These are phyloP conservation scores for Cyphomyrus plagiostoma DNA, from an alignment of 2,113 vertebrate genomes.

Conservation along the genomic window DNA sequence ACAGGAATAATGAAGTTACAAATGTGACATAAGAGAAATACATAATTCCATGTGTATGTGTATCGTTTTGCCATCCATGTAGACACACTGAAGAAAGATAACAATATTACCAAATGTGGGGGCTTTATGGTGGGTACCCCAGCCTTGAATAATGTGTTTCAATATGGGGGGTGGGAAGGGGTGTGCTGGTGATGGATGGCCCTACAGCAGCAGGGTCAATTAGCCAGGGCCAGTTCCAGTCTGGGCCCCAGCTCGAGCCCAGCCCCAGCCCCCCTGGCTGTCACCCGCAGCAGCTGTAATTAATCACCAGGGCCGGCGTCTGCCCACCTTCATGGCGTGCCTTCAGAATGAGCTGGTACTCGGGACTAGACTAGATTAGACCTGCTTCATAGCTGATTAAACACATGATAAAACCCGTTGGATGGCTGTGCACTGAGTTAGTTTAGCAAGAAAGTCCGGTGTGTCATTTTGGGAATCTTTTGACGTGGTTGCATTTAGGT, in stretches of 20 bases:
- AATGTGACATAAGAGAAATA: background rate
- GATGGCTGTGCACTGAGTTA: background rate
- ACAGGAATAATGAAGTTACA: background rate
- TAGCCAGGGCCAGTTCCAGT: constrained; percentile 56
- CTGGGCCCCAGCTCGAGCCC: constrained; percentile 45
- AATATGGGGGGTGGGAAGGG: constrained; percentile 31
- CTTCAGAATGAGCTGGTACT: constrained; percentile 42
- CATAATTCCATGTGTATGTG: background rate
- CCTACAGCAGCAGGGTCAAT: constrained; percentile 68
- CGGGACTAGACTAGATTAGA: constrained; percentile 46
- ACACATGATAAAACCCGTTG: constrained; percentile 4
- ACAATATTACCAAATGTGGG: constrained; percentile 28
- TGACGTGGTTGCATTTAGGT: background rate
- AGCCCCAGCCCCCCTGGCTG: constrained; percentile 49
- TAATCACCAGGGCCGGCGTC: constrained; percentile 55
- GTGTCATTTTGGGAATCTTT: background rate
- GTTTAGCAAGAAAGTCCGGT: background rate
- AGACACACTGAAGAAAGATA: constrained; percentile 44
- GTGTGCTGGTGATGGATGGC: constrained; percentile 63
- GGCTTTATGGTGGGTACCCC: constrained; percentile 51
- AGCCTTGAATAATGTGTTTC: constrained; percentile 60
- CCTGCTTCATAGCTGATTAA: constrained; percentile 37
- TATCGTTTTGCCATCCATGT: background rate
- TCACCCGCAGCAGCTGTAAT: constrained; percentile 55
- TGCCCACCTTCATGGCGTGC: constrained; percentile 50